Evolutionary conservation across 2,888 invertebrate species (phyloP), one percentile per base, ranked within the genome.

Genomic region (Pterostichus niger): DNA sequence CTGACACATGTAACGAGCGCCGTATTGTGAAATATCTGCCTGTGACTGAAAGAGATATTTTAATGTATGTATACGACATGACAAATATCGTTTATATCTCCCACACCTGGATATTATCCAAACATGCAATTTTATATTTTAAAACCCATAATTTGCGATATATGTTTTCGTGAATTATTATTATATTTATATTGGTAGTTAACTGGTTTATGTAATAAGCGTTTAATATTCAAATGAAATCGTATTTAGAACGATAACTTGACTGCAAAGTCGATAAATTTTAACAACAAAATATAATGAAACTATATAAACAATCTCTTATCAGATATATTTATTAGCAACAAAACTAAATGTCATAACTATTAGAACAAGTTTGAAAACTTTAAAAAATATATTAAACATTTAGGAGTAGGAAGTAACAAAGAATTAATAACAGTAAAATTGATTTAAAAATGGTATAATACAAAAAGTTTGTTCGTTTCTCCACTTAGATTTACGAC

Each of bases 11-110:
- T 13, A 64, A 49, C 56, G 17, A 56, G 56, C 17, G 11, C 17
- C 40, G 17, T 44, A n/a, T 71, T 71, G 68, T 44, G 68, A 71
- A 71, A 71, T 71, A 71, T 40, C 13, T 56, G 24, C 24, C 24
- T 24, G 24, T 24, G 24, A 24, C 3, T 24, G 68, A 71, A 71
- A 56, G 56, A 56, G 17, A 56, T 56, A 17, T 17, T 56, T 9
- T 3, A 17, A 71, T 71, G 15, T 44, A 71, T 71, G 52, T 52
- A 13, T 52, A 52, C 13, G n/a, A 52, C 52, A 9, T 52, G 68
- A 71, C 68, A 44, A 71, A 64, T 64, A 64, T 64, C 31, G 64
- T 33, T 64, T 64, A 33, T 40, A 40, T 6, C 33, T 64, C 35
- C 35, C 64, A 64, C 64, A 64, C 64, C 31, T 31, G 9, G 64